Evolutionary conservation across 2,888 invertebrate species (phyloP), one percentile per base, ranked within the genome.

Genomic region (Scaptomyza reducta): DNA sequence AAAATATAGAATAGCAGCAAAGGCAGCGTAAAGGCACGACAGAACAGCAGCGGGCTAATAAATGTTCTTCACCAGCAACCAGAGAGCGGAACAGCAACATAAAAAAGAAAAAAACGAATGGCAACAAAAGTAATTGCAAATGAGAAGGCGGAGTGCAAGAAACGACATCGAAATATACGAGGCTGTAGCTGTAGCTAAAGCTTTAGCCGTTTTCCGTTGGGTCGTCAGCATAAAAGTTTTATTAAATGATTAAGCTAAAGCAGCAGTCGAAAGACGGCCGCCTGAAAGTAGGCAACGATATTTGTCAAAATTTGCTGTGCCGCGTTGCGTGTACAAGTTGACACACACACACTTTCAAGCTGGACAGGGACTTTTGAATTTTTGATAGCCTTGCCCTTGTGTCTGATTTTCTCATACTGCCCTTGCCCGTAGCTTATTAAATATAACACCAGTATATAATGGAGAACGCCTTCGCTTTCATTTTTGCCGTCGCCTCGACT

Each of bases 191-290:
- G 9, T 13, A 31, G 18, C 5, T 11, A 14, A 14, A 7, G 18
- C n/a, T 33, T n/a, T 35, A 42, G 13, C 6, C 49, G 50, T 50
- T 50, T 50, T 14, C 22, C 47, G 47, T 65, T 69, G 70, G 60
- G 65, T 66, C 56, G 73, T 76, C 79, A 79, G 83, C 85, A 85
- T 84, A 83, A 84, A 83, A 83, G 67, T 84, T 84, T 86, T 86
- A 80, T 83, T 86, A 80, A 83, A 84, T 84, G 86, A 83, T 84
- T 83, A 83, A 83, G 79, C 77, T 70, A 75, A 80, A 69, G 75
- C 73, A 71, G 31, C 65, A 61, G 66, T 45, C 53, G 56, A 49
- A 33, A 55, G 54, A 33, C 50, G 49, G 33, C 50, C 40, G 69
- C 68, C 57, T 3, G 31, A 69, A 70, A 72, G 75, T 63, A 77